Evolutionary conservation across 2,797 vertebrate species (phyloP), one percentile per base, ranked within the genome.

Genomic region (Sandelia bainsii): DNA sequence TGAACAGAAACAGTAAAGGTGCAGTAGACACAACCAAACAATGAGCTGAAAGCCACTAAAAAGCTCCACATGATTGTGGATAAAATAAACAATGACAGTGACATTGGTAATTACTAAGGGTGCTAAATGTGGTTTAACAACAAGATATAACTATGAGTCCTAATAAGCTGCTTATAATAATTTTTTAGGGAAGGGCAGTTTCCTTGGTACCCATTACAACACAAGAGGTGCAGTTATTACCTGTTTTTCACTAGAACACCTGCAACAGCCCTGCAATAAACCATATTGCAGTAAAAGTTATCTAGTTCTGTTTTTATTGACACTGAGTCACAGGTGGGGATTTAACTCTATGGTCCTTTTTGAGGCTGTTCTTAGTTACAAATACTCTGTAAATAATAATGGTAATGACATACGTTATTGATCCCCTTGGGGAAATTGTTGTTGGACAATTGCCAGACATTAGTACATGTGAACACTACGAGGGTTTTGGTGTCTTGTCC

Each of bases 281-380:
- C 14, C 44, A 49, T 6, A 50, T n/a, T 17, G 57, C 3, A 56
- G 32, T 48, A 7, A 54, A 50, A 25, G 42, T 65, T 50, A 51
- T 65, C 40, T 17, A 34, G 46, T 51, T 13, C 23, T 29, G 19
- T 37, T 50, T 57, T 20, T 68, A 44, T 62, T 68, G 40, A 32
- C 72, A 42, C 14, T 32, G 13, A 60, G 40, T 53, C 39, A 66
- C 48, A 54, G 17, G 27, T 39, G 42, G 49, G 49, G 37, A 40
- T 61, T 54, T 6, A 54, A n/a, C 12, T 7, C 6, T 39, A 13
- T 39, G 11, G 12, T 39, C 37, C 37, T 13, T 39, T 39, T 39
- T 34, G 32, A 34, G 32, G 3, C 32, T 17, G 40, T 42, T 42
- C 40, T 42, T 42, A 42, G 32, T 34, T 34, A 34, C 9, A 34